Evolutionary conservation across 1,140 invertebrate genomes (phyloP).

Genomic region (Trichoplusia ni): DNA sequence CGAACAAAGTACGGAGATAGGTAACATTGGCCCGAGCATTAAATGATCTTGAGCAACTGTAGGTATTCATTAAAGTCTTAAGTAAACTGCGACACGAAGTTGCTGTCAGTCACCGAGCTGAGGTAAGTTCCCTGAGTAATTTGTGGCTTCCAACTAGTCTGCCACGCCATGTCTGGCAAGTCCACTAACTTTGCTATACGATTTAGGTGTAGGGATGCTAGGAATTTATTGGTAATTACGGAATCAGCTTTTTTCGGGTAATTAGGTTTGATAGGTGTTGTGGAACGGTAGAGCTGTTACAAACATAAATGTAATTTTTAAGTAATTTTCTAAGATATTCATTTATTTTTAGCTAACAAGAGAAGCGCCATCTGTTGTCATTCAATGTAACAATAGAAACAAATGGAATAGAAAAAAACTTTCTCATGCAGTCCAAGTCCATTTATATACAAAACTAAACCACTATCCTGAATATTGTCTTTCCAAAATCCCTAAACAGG

Average conservation of each 20-base stretch:
- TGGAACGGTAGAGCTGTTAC: no score
- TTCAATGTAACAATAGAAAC: no score
- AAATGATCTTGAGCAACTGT: conserved; percentile 23
- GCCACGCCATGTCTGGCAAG: conserved; percentile 41
- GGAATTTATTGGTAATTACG: conserved; percentile 18
- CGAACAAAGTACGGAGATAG: neutral
- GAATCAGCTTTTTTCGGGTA: conserved; percentile 1
- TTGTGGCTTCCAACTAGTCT: conserved; percentile 60
- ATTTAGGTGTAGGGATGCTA: conserved; percentile 10
- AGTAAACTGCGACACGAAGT: conserved; percentile 38
- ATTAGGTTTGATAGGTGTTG: no score
- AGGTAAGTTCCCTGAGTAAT: conserved; percentile 55
- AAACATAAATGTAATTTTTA: no score
- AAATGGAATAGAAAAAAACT: no score
- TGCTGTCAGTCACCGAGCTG: conserved; percentile 45
- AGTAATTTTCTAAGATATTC: no score
- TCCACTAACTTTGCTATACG: conserved; percentile 40
- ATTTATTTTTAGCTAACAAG: no score
- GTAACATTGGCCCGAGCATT: conserved; percentile 2
- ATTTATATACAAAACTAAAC: neutral
- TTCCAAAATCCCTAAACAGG: neutral
- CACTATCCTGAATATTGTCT: neutral
- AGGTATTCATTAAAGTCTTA: conserved; percentile 33
- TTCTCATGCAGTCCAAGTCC: no score
- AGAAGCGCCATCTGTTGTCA: no score